phyloP scores from a whole-genome alignment of 1,140 invertebrate genomes.

The Aphidius gifuensis region DNA sequence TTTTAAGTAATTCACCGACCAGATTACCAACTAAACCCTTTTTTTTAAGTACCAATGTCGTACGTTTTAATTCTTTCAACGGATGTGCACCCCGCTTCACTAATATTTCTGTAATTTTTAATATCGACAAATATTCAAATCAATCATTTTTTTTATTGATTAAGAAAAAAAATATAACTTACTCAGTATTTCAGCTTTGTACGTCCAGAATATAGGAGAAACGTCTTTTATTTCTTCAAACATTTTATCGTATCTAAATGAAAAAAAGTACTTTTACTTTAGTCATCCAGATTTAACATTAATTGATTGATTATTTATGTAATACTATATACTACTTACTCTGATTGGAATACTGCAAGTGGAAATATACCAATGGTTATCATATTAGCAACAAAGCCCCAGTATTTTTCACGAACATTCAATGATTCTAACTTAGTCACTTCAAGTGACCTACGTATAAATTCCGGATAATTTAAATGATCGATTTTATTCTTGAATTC shows the following conservation, averaged over 20 bases:
- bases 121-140: no score
- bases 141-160: no score
- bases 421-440: slow-evolving; percentile 25
- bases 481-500: no score
- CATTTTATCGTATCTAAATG: slow-evolving; percentile 55
- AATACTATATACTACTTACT: slow-evolving; percentile 29
- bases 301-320: neutral
- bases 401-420: slow-evolving; percentile 15
- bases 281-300: neutral
- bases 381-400: slow-evolving; percentile 2
- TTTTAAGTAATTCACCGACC: slow-evolving; percentile 55
- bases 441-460: no score
- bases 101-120: slow-evolving; percentile 34
- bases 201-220: slow-evolving; percentile 67
- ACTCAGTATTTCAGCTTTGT: slow-evolving; percentile 64
- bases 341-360: slow-evolving; percentile 31
- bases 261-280: slow-evolving; percentile 18
- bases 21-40: slow-evolving; percentile 52
- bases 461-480: no score
- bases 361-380: slow-evolving; percentile 30
- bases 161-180: no score
- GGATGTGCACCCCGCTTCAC: slow-evolving; percentile 51
- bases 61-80: slow-evolving; percentile 51
- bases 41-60: slow-evolving; percentile 40
- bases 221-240: slow-evolving; percentile 37